Evolutionary conservation across 2,888 invertebrate genomes (phyloP), one percentile per base, ranked within the genome.

Genomic region (Brachypterus glaber): DNA sequence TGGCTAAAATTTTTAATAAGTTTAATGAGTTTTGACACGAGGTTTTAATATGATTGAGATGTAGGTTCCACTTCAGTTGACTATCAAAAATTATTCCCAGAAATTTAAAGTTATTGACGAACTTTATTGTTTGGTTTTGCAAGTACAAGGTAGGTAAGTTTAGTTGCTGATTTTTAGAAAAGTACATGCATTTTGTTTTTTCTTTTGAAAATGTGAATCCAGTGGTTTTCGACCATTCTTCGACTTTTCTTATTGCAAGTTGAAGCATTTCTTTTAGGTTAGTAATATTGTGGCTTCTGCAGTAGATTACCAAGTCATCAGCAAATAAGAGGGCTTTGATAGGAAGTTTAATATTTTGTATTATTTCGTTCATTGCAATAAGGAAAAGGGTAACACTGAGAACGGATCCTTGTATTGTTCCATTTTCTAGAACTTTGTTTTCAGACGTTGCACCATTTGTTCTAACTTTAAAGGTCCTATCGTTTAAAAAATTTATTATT

Each of bases 401-500:
- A 7, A 21, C 21, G 5, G 21, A 21, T 21, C 21, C 21, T 21
- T 21, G 21, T 7, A 9, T 7, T 21, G 21, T 21, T n/a, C n/a
- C n/a, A n/a, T n/a, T n/a, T n/a, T n/a, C n/a, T n/a, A n/a, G n/a
- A n/a, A n/a, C 21, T 21, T 5, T 5, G 21, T 21, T 21, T 21
- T 29, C 9, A 4, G 33, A 39, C 3, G 21, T 11, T 21, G 9
- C 11, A 8, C 17, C 13, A 24, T 35, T 35, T 14, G 15, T 15
- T 24, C 17, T 24, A 5, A 35, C 34, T 24, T 15, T 17, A n/a
- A 38, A 33, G 7, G 8, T 27, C 30, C 33, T 26, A 11, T 38
- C 11, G 3, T 27, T 15, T 1, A 26, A 12, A 33, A 38, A 38
- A 2, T 29, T 29, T 15, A 18, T 29, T 1, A 30, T 9, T 15